phyloP scores from a whole-genome alignment of 2,113 vertebrate genomes.

The Cyprinodon tularosa region DNA sequence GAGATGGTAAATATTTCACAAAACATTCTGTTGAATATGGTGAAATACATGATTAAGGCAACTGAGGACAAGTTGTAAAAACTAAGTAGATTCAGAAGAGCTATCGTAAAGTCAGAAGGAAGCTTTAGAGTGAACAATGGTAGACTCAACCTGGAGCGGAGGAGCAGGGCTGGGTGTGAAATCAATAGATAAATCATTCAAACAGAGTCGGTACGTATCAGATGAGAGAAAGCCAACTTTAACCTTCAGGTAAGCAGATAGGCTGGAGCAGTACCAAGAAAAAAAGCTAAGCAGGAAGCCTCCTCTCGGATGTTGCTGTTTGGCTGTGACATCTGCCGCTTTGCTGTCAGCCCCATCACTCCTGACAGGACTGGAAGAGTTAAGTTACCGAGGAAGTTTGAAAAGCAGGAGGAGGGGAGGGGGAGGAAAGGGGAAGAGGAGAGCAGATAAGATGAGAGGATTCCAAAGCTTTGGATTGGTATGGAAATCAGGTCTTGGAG shows the following conservation, averaged over 20 bases:
- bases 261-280: slow-evolving; percentile 10
- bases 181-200: not conserved
- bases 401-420: slow-evolving; percentile 18
- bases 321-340: slow-evolving; percentile 48
- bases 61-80: slow-evolving; percentile 31
- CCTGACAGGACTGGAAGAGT: slow-evolving; percentile 45
- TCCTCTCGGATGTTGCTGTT: slow-evolving; percentile 51
- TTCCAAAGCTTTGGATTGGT: slow-evolving; percentile 58
- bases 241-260: slow-evolving; percentile 25
- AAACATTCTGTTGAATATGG: too few relatives aligned
- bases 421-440: slow-evolving; percentile 15
- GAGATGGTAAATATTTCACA: too few relatives aligned
- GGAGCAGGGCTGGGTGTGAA: not conserved
- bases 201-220: slow-evolving; percentile 33
- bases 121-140: not conserved
- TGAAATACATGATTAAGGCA: slow-evolving; percentile 14
- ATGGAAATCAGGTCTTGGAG: slow-evolving; percentile 66
- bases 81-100: not conserved
- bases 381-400: slow-evolving; percentile 31
- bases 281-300: slow-evolving; percentile 27
- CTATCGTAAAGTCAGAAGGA: not conserved
- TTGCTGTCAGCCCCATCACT: slow-evolving; percentile 58
- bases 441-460: slow-evolving; percentile 56
- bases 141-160: not conserved
- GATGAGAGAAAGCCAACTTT: slow-evolving; percentile 6